Conservation (phyloP, 1,140 invertebrate genomes). For the Diachasma alloeum region DNA sequence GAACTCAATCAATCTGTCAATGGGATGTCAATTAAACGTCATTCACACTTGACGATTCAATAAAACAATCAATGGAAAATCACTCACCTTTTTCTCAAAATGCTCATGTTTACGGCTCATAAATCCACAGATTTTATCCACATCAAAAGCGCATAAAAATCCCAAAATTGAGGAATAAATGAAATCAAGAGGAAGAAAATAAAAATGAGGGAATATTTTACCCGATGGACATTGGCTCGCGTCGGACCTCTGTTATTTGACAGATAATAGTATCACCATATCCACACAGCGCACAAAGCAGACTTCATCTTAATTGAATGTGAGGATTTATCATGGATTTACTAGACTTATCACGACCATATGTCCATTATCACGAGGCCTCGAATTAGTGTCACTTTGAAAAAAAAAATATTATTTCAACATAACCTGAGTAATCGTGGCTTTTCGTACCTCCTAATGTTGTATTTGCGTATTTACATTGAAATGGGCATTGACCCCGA, state of each 20-base stretch:
- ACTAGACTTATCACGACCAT: background rate
- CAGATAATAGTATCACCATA: background rate
- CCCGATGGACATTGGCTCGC: background rate
- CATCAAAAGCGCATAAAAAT: background rate
- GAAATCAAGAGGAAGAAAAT: background rate
- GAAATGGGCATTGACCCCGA: background rate
- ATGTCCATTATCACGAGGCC: background rate
- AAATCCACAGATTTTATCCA: background rate
- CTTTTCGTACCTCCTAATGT: background rate
- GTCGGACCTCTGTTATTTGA: background rate
- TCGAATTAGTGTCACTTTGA: background rate
- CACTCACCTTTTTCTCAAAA: conserved; percentile 15
- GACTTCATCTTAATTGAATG: background rate
- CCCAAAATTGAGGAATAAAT: background rate
- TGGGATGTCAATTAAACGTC: conserved; percentile 5
- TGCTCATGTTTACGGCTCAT: conserved; percentile 18
- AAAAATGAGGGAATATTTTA: background rate
- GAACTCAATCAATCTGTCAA: conserved; percentile 78
- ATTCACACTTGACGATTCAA: background rate
- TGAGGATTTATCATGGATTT: background rate
- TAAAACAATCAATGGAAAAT: background rate
- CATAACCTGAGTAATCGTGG: background rate
- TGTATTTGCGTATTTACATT: background rate
- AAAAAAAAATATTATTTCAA: background rate
- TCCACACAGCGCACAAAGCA: background rate